A percentile compares a stretch with the other conserved stretches of the same genome.
Conservation (phyloP, 2,113 vertebrate species). For the Rhagologus leucostigma region DNA sequence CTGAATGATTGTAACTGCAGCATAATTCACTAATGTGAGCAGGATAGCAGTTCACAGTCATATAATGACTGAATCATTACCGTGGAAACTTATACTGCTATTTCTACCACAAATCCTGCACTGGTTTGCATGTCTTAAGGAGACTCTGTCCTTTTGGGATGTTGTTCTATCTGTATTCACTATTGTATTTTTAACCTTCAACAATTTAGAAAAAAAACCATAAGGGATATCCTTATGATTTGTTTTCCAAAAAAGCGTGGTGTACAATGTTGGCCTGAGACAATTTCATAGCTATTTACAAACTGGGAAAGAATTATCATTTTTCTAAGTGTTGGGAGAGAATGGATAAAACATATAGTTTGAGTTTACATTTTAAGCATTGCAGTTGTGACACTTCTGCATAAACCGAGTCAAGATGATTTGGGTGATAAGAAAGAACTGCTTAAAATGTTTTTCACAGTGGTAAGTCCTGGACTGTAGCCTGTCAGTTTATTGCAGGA, state of each 20-base stretch:
- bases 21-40: not conserved
- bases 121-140: not conserved
- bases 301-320: not conserved
- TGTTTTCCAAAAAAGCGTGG: not conserved
- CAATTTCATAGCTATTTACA: not conserved
- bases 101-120: not conserved
- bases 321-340: not conserved
- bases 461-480: not conserved
- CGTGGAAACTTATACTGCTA: not conserved
- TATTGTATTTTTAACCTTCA: not conserved
- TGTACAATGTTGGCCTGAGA: not conserved
- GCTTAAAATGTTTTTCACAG: not conserved
- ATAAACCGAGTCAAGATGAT: not conserved
- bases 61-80: not conserved
- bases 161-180: not conserved
- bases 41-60: not conserved
- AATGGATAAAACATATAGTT: not conserved
- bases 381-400: not conserved
- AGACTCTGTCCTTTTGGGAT: not conserved
- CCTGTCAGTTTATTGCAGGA: not conserved
- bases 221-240: not conserved
- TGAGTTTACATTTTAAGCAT: not conserved
- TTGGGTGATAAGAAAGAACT: not conserved
- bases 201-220: not conserved
- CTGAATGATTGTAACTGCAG: not conserved